Evolutionary conservation across 2,888 invertebrate species (phyloP).

Genomic region (Malachius bipustulatus): DNA sequence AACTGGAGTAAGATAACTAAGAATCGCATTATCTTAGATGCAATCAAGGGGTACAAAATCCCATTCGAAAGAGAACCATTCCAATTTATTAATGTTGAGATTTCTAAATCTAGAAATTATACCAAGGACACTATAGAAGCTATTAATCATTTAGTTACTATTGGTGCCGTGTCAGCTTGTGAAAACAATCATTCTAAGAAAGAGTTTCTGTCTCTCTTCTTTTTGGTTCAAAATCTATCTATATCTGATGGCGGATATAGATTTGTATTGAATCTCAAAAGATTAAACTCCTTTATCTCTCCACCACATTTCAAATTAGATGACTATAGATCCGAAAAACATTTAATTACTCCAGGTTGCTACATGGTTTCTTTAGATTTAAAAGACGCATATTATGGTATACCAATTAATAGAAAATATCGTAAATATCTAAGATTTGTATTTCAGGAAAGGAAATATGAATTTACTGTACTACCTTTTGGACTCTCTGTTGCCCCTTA

Average conservation of each 20-base stretch:
- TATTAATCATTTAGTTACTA: conserved; percentile 8
- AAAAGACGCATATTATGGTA: conserved; percentile 18
- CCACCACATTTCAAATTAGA: conserved; percentile 23
- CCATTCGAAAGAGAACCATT: conserved; percentile 9
- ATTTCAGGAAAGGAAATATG: conserved; percentile 17
- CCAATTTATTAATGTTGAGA: conserved; percentile 4
- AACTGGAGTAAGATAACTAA: conserved; percentile 10
- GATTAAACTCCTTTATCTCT: conserved; percentile 18
- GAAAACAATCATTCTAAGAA: conserved; percentile 14
- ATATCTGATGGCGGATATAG: conserved; percentile 12
- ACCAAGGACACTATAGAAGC: not conserved
- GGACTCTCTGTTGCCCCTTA: conserved; percentile 19
- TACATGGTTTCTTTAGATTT: conserved; percentile 15
- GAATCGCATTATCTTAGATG: conserved; percentile 9
- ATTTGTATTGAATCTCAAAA: conserved; percentile 21
- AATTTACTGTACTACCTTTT: conserved; percentile 22
- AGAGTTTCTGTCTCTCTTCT: conserved; percentile 18
- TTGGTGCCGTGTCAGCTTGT: conserved; percentile 6
- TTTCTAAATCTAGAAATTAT: not conserved
- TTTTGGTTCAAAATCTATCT: conserved; percentile 17
- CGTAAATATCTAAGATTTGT: conserved; percentile 19
- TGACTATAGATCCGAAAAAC: conserved; percentile 18
- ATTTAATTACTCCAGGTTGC: conserved; percentile 15
- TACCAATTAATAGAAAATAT: conserved; percentile 16
- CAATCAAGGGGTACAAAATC: conserved; percentile 7